Evolutionary conservation across 2,797 vertebrate species (phyloP).

Genomic region (Thaleichthys pacificus): DNA sequence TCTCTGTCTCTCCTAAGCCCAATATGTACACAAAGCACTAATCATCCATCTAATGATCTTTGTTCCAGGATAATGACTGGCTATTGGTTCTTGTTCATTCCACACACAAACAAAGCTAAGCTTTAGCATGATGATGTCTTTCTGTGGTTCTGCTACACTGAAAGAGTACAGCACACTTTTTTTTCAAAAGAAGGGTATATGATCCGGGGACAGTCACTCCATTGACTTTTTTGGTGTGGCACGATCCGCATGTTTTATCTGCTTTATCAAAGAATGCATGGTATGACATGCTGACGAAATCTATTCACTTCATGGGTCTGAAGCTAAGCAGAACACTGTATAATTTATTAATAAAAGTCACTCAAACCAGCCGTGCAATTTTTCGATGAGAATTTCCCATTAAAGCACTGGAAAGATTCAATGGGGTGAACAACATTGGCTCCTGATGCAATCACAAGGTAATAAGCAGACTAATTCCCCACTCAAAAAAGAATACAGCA

Average conservation of each 20-base stretch:
- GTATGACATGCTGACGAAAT: conserved; percentile 29
- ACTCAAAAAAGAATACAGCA: conserved; percentile 24
- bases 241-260: conserved; percentile 16
- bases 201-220: conserved; percentile 31
- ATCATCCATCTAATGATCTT: conserved; percentile 67
- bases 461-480: conserved; percentile 28
- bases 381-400: conserved; percentile 30
- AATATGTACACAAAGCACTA: conserved; percentile 55
- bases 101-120: conserved; percentile 32
- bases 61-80: conserved; percentile 56
- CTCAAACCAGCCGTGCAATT: conserved; percentile 27
- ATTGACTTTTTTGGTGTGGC: conserved; percentile 6
- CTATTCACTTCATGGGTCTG: conserved; percentile 31
- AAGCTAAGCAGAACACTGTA: conserved; percentile 21
- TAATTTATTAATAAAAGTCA: conserved; percentile 26
- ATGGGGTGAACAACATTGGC: conserved; percentile 16
- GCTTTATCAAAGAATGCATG: conserved; percentile 24
- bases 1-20: conserved; percentile 56
- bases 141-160: conserved; percentile 27
- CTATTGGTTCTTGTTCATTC: conserved; percentile 42
- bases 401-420: conserved; percentile 32
- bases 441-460: conserved; percentile 48
- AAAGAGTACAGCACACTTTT: conserved; percentile 27
- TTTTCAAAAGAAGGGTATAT: conserved; percentile 33
- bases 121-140: conserved; percentile 11